Percentiles rank a stretch among this genome's conserved stretches.
phyloP scores from a whole-genome alignment of 2,797 vertebrate genomes.

The Chloroceryle inda region DNA sequence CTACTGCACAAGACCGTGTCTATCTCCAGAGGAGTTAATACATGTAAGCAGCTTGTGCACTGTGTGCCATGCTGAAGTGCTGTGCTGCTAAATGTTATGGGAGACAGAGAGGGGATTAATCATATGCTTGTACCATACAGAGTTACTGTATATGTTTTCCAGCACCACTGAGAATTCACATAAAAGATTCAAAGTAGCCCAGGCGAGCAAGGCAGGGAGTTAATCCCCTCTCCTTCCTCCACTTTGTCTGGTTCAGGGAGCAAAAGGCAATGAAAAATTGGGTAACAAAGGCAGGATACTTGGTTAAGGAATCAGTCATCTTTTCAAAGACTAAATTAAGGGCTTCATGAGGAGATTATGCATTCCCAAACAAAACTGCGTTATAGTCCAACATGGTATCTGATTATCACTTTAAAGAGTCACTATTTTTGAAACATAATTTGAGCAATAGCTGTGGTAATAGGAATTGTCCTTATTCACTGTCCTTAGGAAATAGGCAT shows the following conservation, averaged over 20 bases:
- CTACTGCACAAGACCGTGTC: neutral
- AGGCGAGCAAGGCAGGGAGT: neutral
- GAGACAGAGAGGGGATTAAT: neutral
- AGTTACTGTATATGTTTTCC: neutral
- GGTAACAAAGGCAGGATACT: neutral
- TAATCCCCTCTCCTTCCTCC: neutral
- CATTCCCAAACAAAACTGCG: neutral
- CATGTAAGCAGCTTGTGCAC: neutral
- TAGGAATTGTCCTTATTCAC: neutral
- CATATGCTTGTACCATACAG: neutral
- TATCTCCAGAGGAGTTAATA: neutral
- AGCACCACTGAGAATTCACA: neutral
- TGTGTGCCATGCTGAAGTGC: neutral
- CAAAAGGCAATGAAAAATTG: neutral
- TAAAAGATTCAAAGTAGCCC: neutral
- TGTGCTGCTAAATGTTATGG: neutral
- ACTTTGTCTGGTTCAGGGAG: neutral
- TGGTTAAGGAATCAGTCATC: neutral
- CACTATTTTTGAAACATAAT: neutral
- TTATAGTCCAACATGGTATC: neutral
- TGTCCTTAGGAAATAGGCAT: neutral
- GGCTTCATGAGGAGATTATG: neutral
- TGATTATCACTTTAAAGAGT: neutral
- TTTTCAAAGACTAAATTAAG: neutral
- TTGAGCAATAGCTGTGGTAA: neutral